Evolutionary conservation across 2,797 vertebrate species (phyloP), one percentile per base, ranked within the genome.

Genomic region (Columba guinea): DNA sequence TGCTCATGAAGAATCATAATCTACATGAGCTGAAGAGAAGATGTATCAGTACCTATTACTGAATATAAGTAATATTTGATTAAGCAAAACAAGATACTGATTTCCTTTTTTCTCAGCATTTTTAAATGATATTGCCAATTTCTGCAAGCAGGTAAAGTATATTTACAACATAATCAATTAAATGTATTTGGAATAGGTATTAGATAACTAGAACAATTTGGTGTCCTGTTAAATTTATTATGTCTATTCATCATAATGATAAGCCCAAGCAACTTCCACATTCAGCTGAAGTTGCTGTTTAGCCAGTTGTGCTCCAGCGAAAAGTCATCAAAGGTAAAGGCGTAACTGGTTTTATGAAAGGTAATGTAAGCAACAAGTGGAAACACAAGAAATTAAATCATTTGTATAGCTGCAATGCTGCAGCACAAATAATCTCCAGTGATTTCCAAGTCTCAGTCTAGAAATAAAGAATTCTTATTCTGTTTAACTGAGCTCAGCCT

Each of bases 1-100:
- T 96, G 84, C 76, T 95, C 49, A 13, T 52, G 84, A 83, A 96
- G 88, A 94, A 87, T 83, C 84, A 89, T 81, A 93, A 92, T 95
- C 90, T 91, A 93, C 78, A 89, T 7, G 75, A 95, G 39, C 71
- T 83, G 37, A 89, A 82, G 77, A 88, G 35, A 30, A 84, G 85
- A 91, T 89, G 5, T 53, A 89, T 93, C 65, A 90, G 67, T 22
- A 77, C 74, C 52, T 90, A 71, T 78, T 80, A 74, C 60, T n/a
- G 84, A 70, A 41, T n/a, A 37, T 60, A 92, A 89, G 76, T 85
- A 87, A 87, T 89, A 95, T 83, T 93, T 92, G 71, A 94, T 94
- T 87, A 93, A 74, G 68, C 20, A 85, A 94, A 93, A 70, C 55
- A 52, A 84, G 63, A 52, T 23, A 69, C 27, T 78, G 0, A 86